These are phyloP conservation scores for Lysandra coridon DNA, from an alignment of 2,888 invertebrate genomes.

Conservation along the genomic window DNA sequence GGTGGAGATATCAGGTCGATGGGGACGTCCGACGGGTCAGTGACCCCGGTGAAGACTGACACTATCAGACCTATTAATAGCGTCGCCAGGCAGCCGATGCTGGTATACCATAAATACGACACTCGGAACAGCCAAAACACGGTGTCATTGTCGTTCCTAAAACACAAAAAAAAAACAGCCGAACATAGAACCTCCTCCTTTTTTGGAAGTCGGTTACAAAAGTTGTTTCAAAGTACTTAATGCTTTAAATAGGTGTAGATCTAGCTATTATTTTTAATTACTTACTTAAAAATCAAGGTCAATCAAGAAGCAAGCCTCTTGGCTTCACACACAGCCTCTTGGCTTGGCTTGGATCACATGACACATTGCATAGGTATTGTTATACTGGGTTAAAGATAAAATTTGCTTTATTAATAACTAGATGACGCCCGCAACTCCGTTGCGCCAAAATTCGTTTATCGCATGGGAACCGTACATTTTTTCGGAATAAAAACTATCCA, in stretches of 20 bases:
- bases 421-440: no score
- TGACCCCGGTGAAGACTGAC: constrained; percentile 84
- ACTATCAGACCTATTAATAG: constrained; percentile 86
- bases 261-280: background rate
- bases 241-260: background rate
- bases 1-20: constrained; percentile 86
- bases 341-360: no score
- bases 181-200: no score
- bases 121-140: constrained; percentile 84
- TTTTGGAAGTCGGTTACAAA: background rate
- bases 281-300: background rate
- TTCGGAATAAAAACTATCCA: no score
- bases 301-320: no score
- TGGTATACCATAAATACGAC: constrained; percentile 95
- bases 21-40: constrained; percentile 82
- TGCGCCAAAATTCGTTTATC: no score
- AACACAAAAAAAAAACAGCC: constrained; percentile 35
- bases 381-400: background rate
- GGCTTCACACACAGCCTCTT: no score
- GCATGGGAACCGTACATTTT: no score
- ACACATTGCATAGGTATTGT: background rate
- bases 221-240: background rate
- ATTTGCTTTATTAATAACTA: background rate
- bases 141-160: constrained; percentile 52
- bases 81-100: constrained; percentile 87